Conservation (phyloP, 2,113 vertebrate genomes). For the Zootoca vivipara region DNA sequence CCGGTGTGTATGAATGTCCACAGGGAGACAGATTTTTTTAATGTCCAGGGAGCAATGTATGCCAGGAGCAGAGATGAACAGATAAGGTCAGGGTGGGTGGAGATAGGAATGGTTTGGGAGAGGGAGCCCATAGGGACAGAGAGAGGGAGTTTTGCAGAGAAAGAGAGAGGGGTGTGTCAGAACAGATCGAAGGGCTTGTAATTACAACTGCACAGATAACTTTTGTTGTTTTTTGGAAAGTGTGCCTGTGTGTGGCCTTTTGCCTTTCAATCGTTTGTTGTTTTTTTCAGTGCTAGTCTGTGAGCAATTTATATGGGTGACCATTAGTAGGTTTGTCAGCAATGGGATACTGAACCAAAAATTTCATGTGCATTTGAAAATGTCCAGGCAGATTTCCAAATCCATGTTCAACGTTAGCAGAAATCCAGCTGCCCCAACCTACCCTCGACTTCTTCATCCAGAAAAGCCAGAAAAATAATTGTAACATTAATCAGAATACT, state of each 20-base stretch:
- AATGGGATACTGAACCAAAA: no score
- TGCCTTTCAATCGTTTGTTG: neutral
- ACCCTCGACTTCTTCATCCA: no score
- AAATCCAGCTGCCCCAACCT: neutral
- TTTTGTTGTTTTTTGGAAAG: neutral
- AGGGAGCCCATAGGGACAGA: neutral
- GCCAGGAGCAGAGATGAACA: neutral
- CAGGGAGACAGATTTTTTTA: neutral
- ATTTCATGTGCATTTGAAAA: neutral
- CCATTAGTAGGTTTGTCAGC: neutral
- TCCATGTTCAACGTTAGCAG: neutral
- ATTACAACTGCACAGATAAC: neutral
- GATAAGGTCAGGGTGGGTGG: neutral
- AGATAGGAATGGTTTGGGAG: neutral
- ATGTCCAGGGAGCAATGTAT: neutral
- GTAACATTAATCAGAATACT: no score
- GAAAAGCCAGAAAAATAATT: no score
- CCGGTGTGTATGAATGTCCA: neutral
- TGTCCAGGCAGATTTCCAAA: no score
- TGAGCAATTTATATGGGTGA: neutral
- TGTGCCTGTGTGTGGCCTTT: neutral
- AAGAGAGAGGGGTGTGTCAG: neutral
- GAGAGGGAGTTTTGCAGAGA: neutral
- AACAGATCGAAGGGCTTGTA: neutral
- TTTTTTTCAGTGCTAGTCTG: no score